Evolutionary conservation across 2,113 vertebrate species (phyloP), one percentile per base, ranked within the genome.

Genomic region (Erinaceus europaeus): DNA sequence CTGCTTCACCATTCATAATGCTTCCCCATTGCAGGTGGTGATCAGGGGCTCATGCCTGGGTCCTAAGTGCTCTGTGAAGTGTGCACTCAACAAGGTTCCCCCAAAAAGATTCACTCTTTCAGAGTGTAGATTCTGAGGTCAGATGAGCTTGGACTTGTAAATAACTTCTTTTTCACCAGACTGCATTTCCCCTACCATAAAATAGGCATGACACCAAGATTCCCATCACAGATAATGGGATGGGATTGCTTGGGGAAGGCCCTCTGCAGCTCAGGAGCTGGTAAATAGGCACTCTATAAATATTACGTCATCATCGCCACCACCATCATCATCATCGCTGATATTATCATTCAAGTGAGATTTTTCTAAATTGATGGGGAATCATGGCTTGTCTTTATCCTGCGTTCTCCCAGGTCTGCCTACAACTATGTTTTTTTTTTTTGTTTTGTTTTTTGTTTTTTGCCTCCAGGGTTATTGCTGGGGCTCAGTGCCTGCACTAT

Each of bases 311-410:
- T n/a, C n/a, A n/a, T n/a, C n/a, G n/a, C 8, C 5, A 32, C 9
- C 2, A 27, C 21, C 21, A 42, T 53, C 27, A 57, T 2, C n/a
- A n/a, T n/a, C n/a, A n/a, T n/a, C n/a, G n/a, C n/a, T n/a, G n/a
- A n/a, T n/a, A n/a, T n/a, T n/a, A n/a, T n/a, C n/a, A 42, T 40
- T 23, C 61, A 85, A 94, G 5, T 38, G 18, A 18, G 17, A 27
- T 50, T 88, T 88, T 76, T 80, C 61, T 85, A 85, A 86, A 69
- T 72, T 61, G 67, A 61, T 9, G 55, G 84, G 77, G 89, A 91
- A 44, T 74, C 50, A 74, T 67, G 23, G 48, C 18, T 52, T 64
- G 7, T 42, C 3, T 65, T 11, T 38, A 5, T 25, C 48, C 27
- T 62, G 2, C n/a, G n/a, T 12, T 3, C 9, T 4, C 4, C 7